Evolutionary conservation across 2,888 invertebrate species (phyloP).

Genomic region (Mythimna impura): DNA sequence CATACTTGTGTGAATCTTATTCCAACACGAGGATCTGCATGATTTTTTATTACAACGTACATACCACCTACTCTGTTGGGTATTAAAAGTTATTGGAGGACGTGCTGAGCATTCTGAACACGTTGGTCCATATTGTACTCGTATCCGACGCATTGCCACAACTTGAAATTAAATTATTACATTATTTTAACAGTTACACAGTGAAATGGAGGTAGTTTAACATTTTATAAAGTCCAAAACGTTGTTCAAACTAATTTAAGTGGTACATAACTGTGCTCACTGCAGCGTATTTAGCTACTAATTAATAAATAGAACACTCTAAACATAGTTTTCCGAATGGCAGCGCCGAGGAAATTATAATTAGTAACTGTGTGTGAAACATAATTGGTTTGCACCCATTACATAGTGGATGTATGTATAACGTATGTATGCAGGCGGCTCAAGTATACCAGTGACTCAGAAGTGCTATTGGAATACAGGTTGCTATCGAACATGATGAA

Average conservation of each 20-base stretch:
- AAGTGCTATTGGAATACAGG: conserved; percentile 29
- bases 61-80: conserved; percentile 35
- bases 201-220: conserved; percentile 51
- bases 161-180: conserved; percentile 33
- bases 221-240: conserved; percentile 61
- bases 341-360: conserved; percentile 81
- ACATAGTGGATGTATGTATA: conserved; percentile 51
- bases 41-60: conserved; percentile 37
- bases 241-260: conserved; percentile 67
- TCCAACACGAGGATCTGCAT: conserved; percentile 37
- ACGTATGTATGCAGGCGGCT: conserved; percentile 37
- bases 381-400: conserved; percentile 79
- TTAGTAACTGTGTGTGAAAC: conserved; percentile 80
- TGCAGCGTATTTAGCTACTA: conserved; percentile 76
- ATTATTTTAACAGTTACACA: conserved; percentile 50
- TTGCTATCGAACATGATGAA: conserved; percentile 35
- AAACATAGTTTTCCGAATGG: conserved; percentile 82
- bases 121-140: conserved; percentile 20
- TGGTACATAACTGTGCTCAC: conserved; percentile 71
- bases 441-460: conserved; percentile 55
- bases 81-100: conserved; percentile 38
- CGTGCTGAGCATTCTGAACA: conserved; percentile 32
- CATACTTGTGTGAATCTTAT: conserved; percentile 47
- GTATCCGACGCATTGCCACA: conserved; percentile 21
- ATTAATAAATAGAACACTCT: conserved; percentile 81